Evolutionary conservation across 2,888 invertebrate genomes (phyloP).

Genomic region (Anthophora plumipes): DNA sequence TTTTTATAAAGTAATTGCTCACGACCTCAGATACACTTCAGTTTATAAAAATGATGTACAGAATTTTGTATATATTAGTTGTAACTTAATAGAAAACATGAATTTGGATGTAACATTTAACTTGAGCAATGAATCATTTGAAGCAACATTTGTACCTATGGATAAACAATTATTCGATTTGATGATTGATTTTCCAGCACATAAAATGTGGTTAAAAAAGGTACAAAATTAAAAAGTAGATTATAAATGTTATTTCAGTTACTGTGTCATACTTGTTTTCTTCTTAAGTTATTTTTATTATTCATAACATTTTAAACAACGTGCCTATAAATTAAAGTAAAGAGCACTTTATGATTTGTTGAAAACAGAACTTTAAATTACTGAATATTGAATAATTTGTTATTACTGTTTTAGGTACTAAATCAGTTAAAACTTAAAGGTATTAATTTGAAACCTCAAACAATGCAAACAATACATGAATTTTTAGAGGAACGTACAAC

Average conservation of each 20-base stretch:
- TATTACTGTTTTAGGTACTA: constrained; percentile 24
- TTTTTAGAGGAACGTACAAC: neutral
- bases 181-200: neutral
- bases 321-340: neutral
- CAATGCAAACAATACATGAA: rapidly evolving
- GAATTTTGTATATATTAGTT: neutral
- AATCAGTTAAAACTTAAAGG: rapidly evolving
- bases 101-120: neutral
- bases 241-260: neutral
- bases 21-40: neutral
- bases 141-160: neutral
- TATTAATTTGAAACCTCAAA: neutral
- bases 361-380: neutral
- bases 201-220: neutral
- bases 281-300: neutral
- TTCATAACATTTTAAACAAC: neutral
- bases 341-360: neutral
- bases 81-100: neutral
- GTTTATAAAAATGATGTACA: rapidly evolving
- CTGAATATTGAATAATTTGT: neutral
- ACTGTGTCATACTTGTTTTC: neutral
- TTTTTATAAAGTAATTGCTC: constrained; percentile 12
- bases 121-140: too few relatives aligned
- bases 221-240: constrained; percentile 5
- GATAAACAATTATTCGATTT: constrained; percentile 20